phyloP scores from a whole-genome alignment of 2,113 vertebrate species.

The Lepus europaeus region DNA sequence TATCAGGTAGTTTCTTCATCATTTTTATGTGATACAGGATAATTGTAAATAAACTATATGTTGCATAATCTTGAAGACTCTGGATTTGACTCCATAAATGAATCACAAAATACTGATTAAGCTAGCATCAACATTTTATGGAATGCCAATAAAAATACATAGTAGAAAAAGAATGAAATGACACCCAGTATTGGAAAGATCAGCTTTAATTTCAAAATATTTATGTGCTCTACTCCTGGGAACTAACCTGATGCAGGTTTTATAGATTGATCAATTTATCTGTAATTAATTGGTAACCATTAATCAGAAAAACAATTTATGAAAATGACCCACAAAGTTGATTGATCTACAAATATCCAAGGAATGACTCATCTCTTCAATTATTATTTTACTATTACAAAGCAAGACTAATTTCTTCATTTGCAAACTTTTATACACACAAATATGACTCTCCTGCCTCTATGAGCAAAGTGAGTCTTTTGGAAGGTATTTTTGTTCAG shows the following conservation, averaged over 20 bases:
- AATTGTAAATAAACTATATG: background rate
- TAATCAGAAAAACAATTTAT: conserved; percentile 25
- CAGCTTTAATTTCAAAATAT: background rate
- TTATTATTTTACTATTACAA: background rate
- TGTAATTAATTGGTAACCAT: background rate
- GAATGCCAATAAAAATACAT: background rate
- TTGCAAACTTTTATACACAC: background rate
- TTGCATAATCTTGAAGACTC: background rate
- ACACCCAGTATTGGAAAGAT: background rate
- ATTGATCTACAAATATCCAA: background rate
- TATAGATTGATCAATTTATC: background rate
- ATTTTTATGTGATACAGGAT: background rate
- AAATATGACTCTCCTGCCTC: background rate
- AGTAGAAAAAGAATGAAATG: background rate
- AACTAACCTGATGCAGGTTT: background rate
- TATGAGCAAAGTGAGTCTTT: background rate
- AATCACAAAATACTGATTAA: background rate
- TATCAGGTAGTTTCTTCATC: background rate
- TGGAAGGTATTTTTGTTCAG: background rate
- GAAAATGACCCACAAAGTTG: background rate
- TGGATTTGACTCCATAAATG: background rate
- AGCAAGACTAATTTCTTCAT: background rate
- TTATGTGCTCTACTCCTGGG: background rate
- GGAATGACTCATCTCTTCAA: background rate
- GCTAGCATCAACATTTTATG: background rate